These are phyloP conservation scores for Podabrus alpinus DNA, from an alignment of 2,888 invertebrate genomes.

Conservation along the genomic window DNA sequence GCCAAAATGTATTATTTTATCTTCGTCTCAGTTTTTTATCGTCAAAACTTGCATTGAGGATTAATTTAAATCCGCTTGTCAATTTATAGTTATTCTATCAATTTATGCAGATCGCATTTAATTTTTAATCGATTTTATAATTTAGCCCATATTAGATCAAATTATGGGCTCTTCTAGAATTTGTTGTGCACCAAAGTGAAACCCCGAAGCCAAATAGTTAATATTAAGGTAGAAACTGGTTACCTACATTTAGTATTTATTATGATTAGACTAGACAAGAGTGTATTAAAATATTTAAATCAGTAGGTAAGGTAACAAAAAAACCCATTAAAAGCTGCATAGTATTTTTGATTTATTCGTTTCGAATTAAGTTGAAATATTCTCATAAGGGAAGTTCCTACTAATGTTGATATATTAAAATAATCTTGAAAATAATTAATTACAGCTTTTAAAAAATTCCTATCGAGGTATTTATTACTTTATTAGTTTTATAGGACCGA, in stretches of 20 bases:
- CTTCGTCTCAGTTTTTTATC: no score
- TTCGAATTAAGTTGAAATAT: background rate
- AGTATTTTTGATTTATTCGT: background rate
- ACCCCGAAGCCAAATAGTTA: background rate
- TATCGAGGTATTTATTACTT: background rate
- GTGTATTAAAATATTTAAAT: background rate
- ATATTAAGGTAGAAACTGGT: background rate
- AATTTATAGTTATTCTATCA: no score
- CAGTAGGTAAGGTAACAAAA: background rate
- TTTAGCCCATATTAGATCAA: background rate
- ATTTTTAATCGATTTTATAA: no score
- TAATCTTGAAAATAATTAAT: background rate
- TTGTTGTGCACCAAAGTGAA: background rate
- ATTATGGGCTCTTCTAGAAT: background rate
- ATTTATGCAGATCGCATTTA: no score
- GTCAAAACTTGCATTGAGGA: no score
- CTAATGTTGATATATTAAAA: background rate
- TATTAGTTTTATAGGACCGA: no score
- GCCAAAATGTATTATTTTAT: no score
- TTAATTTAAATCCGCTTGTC: no score
- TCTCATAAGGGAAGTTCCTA: background rate
- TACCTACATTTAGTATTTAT: background rate
- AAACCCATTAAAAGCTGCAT: background rate
- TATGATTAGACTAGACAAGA: background rate
- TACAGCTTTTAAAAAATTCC: background rate